Conservation (phyloP, 2,888 invertebrate species). For the Eretmocerus hayati region DNA sequence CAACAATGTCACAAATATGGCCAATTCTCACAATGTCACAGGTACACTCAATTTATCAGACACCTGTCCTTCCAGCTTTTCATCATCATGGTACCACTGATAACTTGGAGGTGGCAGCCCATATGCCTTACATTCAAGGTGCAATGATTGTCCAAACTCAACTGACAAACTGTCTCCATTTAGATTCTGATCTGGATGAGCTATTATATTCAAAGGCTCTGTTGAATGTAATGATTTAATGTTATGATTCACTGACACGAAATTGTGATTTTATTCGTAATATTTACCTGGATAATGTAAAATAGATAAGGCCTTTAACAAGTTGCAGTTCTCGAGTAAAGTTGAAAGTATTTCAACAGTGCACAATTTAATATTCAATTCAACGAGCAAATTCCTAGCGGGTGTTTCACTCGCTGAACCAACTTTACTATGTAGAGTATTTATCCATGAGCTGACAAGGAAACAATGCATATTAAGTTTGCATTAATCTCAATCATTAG, state of each 20-base stretch:
- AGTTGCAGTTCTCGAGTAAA: conserved; percentile 31
- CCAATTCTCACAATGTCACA: conserved; percentile 4
- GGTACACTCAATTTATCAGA: conserved; percentile 27
- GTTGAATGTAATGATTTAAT: too few species aligned
- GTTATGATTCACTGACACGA: too few species aligned
- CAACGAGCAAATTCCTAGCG: conserved; percentile 30
- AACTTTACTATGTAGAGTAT: conserved; percentile 23
- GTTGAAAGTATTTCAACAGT: conserved; percentile 31
- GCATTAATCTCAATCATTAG: neutral
- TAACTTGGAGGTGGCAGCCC: conserved; percentile 39
- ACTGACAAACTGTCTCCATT: conserved; percentile 20
- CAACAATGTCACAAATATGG: neutral
- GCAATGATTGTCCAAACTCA: conserved; percentile 26
- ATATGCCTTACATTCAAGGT: conserved; percentile 32
- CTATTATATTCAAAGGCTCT: conserved; percentile 32
- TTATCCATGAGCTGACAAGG: conserved; percentile 27
- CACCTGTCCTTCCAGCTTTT: conserved; percentile 24
- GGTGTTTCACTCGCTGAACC: conserved; percentile 21
- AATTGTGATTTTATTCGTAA: too few species aligned
- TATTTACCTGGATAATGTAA: conserved; percentile 33
- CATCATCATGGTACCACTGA: conserved; percentile 34
- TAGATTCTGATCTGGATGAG: conserved; percentile 29
- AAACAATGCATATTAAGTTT: neutral
- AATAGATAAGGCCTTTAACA: conserved; percentile 29
- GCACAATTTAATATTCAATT: conserved; percentile 34